phyloP scores from a whole-genome alignment of 2,888 invertebrate genomes.

The Leucania comma region DNA sequence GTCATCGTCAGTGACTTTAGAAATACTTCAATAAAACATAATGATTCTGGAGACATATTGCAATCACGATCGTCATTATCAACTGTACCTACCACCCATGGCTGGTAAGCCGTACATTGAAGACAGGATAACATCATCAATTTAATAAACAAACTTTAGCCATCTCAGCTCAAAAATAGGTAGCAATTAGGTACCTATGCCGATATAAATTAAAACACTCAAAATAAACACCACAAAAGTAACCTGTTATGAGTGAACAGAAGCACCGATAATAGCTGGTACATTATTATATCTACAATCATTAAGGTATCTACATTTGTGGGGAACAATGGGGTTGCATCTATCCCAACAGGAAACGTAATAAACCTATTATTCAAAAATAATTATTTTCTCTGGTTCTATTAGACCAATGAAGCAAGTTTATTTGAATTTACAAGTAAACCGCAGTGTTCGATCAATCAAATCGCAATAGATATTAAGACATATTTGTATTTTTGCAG shows the following conservation, averaged over 20 bases:
- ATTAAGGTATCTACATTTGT: constrained; percentile 6
- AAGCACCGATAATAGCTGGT: background rate
- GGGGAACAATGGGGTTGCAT: constrained; percentile 21
- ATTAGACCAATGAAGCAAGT: background rate
- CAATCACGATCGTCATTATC: background rate
- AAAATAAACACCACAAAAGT: background rate
- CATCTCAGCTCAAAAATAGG: background rate
- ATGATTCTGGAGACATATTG: background rate
- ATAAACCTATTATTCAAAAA: constrained; percentile 2
- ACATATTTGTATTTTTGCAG: constrained; percentile 73
- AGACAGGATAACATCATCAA: background rate
- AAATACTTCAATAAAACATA: background rate
- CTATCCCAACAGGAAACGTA: constrained; percentile 17
- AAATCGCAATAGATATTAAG: constrained; percentile 34
- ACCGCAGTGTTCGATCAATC: constrained; percentile 31
- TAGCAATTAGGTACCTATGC: too few relatives aligned
- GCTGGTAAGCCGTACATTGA: background rate
- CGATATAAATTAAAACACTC: background rate
- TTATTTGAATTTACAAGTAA: constrained; percentile 16
- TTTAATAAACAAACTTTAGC: background rate
- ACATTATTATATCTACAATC: background rate
- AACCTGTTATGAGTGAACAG: background rate
- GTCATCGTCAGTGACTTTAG: background rate
- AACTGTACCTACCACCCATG: background rate
- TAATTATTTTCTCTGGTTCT: background rate